Conservation (phyloP, 92 coral and sea anemone genomes). For the Parazoanthus atlanticus region DNA sequence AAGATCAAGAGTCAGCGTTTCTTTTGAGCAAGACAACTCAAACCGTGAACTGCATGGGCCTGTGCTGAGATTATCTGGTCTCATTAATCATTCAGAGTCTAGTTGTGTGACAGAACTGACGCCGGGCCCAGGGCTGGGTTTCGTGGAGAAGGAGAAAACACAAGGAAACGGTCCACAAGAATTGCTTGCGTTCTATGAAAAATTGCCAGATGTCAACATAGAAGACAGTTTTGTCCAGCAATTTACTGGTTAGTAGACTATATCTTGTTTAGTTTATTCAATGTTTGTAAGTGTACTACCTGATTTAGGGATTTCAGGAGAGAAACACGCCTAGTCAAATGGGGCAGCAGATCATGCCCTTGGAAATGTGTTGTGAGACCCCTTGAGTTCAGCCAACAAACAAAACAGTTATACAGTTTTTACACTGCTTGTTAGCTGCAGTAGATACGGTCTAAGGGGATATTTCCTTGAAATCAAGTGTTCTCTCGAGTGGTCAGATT, state of each 20-base stretch:
- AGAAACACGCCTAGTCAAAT: slow-evolving; percentile 1
- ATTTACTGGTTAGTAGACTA: slow-evolving; percentile 11
- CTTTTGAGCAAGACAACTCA: slow-evolving; percentile 41
- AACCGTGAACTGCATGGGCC: slow-evolving; percentile 16
- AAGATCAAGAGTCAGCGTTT: slow-evolving; percentile 36
- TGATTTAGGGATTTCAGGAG: not conserved
- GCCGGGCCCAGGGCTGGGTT: slow-evolving; percentile 12
- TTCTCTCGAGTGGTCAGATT: slow-evolving; percentile 8
- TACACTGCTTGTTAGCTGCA: slow-evolving; percentile 10
- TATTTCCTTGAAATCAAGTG: slow-evolving; percentile 31
- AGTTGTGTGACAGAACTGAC: slow-evolving; percentile 40
- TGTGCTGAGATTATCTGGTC: slow-evolving; percentile 31
- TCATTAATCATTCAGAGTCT: slow-evolving; percentile 42
- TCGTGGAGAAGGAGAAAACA: slow-evolving; percentile 1
- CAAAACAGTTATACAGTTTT: not conserved
- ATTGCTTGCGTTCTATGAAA: not conserved
- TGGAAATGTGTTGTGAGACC: not conserved
- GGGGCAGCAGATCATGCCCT: not conserved
- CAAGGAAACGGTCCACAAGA: not conserved
- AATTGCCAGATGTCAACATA: slow-evolving; percentile 8
- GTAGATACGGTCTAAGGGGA: not conserved
- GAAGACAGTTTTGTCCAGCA: slow-evolving; percentile 25
- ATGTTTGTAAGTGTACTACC: not conserved
- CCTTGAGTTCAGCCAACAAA: not conserved
- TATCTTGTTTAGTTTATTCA: not conserved